A percentile compares a stretch with the other conserved stretches of the same genome.
phyloP scores from a whole-genome alignment of 2,113 vertebrate species.

The Sphaerodactylus townsendi region DNA sequence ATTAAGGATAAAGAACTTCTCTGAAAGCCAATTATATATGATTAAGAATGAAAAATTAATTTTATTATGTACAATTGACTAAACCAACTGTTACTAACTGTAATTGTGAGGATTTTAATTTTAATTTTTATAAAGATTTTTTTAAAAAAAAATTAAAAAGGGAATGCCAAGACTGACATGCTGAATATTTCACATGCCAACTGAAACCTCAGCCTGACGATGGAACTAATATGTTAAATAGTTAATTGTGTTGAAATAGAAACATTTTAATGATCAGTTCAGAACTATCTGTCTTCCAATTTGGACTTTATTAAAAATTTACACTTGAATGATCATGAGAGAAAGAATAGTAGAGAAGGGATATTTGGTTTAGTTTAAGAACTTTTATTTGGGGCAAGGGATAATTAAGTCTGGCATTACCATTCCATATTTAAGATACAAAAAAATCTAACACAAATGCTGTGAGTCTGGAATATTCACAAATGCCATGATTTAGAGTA shows the following conservation, averaged over 20 bases:
- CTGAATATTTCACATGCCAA: slow-evolving; percentile 31
- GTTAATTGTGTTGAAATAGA: slow-evolving; percentile 44
- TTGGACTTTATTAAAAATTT: slow-evolving; percentile 50
- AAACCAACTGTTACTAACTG: too few relatives aligned
- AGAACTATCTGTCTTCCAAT: slow-evolving; percentile 26
- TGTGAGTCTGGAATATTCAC: neutral
- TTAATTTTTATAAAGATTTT: too few relatives aligned
- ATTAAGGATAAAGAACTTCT: too few relatives aligned
- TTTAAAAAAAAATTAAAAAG: too few relatives aligned
- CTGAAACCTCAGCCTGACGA: slow-evolving; percentile 37
- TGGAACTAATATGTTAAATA: slow-evolving; percentile 52
- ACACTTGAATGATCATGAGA: neutral
- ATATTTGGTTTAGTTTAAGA: neutral
- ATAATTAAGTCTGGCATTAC: slow-evolving; percentile 22
- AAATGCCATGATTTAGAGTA: neutral
- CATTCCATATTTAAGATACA: neutral
- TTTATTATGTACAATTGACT: too few relatives aligned
- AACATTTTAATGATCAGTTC: slow-evolving; percentile 51
- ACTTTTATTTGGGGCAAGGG: neutral
- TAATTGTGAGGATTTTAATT: too few relatives aligned
- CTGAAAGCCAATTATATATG: too few relatives aligned
- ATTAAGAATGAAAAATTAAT: too few relatives aligned
- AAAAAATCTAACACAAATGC: neutral
- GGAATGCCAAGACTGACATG: slow-evolving; percentile 18
- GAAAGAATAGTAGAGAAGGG: neutral